Percentiles rank a stretch among this genome's conserved stretches.
These are phyloP conservation scores for Paratrypauchen microcephalus DNA, from an alignment of 2,797 vertebrate genomes.

Conservation along the genomic window DNA sequence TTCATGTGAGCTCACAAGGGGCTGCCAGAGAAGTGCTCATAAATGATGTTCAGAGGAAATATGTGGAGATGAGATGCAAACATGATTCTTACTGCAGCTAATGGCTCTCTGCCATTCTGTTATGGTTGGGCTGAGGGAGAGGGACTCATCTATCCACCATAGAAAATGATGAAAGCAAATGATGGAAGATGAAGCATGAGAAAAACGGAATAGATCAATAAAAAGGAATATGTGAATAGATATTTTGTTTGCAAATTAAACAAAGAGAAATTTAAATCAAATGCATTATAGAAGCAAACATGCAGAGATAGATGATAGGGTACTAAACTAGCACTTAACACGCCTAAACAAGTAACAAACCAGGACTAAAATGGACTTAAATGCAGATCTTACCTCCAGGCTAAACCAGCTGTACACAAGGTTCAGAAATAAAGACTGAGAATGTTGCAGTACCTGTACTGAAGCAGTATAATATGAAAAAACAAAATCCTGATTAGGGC, in stretches of 20 bases:
- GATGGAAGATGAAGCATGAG: conserved; percentile 36
- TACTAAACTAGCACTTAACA: no score
- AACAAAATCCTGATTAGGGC: no score
- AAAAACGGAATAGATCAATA: conserved; percentile 14
- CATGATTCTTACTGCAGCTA: conserved; percentile 28
- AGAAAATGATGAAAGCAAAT: conserved; percentile 43
- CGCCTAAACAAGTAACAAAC: no score
- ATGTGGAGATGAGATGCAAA: conserved; percentile 43
- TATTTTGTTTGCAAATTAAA: conserved; percentile 1
- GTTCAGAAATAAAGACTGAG: no score
- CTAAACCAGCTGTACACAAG: no score
- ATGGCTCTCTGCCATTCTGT: conserved; percentile 40
- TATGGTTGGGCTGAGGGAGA: conserved; percentile 16
- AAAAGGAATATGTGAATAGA: background rate
- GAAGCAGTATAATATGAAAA: no score
- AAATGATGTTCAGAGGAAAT: conserved; percentile 25
- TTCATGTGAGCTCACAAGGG: conserved; percentile 32
- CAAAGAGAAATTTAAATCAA: background rate
- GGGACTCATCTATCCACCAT: background rate
- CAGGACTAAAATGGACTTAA: no score
- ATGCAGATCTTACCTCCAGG: no score
- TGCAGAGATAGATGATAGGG: background rate
- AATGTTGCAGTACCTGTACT: no score
- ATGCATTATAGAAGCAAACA: background rate
- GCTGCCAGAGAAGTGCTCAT: conserved; percentile 34